Evolutionary conservation across 2,113 vertebrate genomes (phyloP).

Genomic region (Equus przewalskii): DNA sequence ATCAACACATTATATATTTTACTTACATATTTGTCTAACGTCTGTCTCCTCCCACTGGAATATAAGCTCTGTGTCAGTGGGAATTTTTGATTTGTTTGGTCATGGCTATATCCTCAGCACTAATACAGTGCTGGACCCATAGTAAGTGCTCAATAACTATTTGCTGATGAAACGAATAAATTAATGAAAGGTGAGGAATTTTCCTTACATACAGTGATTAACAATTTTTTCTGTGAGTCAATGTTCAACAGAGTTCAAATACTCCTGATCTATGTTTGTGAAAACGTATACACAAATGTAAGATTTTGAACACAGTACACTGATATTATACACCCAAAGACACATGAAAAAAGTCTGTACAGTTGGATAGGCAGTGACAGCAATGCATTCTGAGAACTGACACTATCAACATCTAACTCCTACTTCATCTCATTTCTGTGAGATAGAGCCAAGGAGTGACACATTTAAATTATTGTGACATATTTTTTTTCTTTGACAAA

Average conservation of each 20-base stretch:
- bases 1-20: background rate
- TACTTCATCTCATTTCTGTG: background rate
- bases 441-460: background rate
- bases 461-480: background rate
- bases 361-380: background rate
- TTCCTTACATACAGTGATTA: background rate
- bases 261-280: background rate
- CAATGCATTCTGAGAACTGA: background rate
- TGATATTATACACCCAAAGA: background rate
- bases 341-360: background rate
- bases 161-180: background rate
- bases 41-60: background rate
- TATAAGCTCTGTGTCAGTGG: background rate
- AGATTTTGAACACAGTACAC: background rate
- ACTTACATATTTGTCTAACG: background rate
- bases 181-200: background rate
- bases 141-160: background rate
- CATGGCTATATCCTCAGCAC: background rate
- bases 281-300: background rate
- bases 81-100: background rate
- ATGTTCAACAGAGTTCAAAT: background rate
- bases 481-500: constrained; percentile 14
- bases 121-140: background rate
- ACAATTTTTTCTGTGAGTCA: background rate
- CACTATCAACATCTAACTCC: background rate